Conservation (phyloP, 1,140 invertebrate genomes). For the Bombus confusus region DNA sequence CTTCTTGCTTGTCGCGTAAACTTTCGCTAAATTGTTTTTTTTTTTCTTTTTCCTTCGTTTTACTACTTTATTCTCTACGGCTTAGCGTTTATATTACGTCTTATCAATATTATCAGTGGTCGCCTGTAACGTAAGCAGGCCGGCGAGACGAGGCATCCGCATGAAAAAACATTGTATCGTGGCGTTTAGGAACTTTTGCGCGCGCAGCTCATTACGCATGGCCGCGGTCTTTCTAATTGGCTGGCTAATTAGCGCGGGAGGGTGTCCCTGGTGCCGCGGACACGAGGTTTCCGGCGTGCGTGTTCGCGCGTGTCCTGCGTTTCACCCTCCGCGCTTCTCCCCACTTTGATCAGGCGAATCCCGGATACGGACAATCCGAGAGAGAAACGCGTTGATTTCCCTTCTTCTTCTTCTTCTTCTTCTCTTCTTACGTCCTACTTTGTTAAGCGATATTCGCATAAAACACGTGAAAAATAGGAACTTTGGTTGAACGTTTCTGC, state of each 20-base stretch:
- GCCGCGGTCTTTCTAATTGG: conserved; percentile 79
- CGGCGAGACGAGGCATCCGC: conserved; percentile 62
- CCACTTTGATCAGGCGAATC: neutral
- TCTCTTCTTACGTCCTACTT: conserved; percentile 43
- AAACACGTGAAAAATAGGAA: conserved; percentile 82
- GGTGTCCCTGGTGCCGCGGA: conserved; percentile 53
- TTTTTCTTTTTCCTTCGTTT: conserved; percentile 20
- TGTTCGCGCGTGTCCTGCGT: conserved; percentile 26
- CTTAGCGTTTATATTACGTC: conserved; percentile 27
- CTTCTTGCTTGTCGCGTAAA: neutral
- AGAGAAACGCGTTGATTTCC: neutral
- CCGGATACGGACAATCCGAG: neutral
- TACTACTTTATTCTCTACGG: conserved; percentile 25
- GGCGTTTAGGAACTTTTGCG: conserved; percentile 82
- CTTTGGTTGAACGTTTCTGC: conserved; percentile 78
- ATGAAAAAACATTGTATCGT: conserved; percentile 67
- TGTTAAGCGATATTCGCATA: conserved; percentile 57
- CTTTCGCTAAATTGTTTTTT: too few relatives aligned
- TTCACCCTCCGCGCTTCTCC: neutral
- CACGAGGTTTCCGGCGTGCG: conserved; percentile 74
- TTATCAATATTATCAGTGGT: conserved; percentile 50
- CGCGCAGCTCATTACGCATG: conserved; percentile 81
- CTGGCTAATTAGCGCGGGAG: conserved; percentile 81
- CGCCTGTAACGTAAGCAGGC: conserved; percentile 31
- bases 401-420: neutral